Evolutionary conservation across 2,113 vertebrate species (phyloP), one percentile per base, ranked within the genome.

Genomic region (Gavia stellata): DNA sequence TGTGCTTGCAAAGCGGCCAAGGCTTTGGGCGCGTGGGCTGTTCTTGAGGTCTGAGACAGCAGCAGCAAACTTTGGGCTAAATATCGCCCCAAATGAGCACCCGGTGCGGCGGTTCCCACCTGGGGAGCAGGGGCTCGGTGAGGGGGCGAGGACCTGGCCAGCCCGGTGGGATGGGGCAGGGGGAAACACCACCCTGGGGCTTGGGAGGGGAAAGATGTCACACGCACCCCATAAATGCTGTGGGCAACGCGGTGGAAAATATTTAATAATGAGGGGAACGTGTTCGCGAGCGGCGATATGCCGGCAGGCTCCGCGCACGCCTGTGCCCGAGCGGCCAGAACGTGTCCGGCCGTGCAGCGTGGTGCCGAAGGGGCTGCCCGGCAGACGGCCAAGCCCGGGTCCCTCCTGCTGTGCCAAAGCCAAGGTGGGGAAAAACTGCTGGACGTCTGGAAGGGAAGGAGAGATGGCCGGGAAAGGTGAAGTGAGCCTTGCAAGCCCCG

Each of bases 1-100:
- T 4, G n/a, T 1, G 28, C 31, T 5, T 45, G 78, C 73, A 7
- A 6, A 6, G 10, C 0, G 0, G 45, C 21, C 25, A 1, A 12
- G 45, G 36, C 42, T 17, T 47, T 0, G 21, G 52, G 58, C 3
- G 1, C n/a, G 6, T 0, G 4, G 33, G 49, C 81, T 26, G 31
- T 2, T n/a, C 34, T 28, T 7, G 7, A 6, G 28, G 6, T 14
- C 68, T 18, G 85, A 6, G 9, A 10, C 33, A 2, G 9, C 28
- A 34, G 33, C 4, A 23, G 58, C 8, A 45, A 33, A 2, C 15
- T 42, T 14, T 1, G 77, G 68, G 63, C 18, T 34, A 7, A 58
- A 19, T 4, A 3, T 6, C 4, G 7, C 81, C 88, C 58, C 0
- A 28, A 26, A 47, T 0, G 55, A 9, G 55, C 9, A 0, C 15